These are phyloP conservation scores for Platysteira castanea DNA, from an alignment of 2,113 vertebrate genomes.

Conservation along the genomic window DNA sequence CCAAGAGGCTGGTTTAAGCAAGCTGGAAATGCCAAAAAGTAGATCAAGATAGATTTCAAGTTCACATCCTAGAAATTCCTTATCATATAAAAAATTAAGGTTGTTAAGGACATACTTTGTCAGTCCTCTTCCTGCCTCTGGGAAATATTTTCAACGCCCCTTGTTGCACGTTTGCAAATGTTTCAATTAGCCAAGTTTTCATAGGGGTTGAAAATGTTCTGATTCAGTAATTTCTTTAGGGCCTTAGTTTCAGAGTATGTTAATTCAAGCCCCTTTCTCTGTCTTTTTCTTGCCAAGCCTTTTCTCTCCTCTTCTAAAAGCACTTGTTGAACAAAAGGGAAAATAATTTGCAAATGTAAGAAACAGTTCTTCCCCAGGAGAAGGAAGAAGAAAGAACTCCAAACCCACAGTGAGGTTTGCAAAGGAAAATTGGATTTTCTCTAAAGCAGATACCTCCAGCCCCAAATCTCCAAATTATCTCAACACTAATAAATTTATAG, in stretches of 20 bases:
- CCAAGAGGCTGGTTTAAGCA: background rate
- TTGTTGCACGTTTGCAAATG: rapidly evolving
- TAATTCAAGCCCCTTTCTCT: background rate
- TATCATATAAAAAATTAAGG: background rate
- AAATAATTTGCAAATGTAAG: background rate
- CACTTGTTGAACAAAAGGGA: background rate
- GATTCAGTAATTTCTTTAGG: background rate
- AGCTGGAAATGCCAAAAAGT: background rate
- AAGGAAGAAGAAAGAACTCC: background rate
- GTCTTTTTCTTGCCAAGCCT: background rate
- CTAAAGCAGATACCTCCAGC: background rate
- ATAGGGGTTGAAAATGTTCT: background rate
- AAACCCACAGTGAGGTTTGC: background rate
- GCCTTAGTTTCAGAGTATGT: background rate
- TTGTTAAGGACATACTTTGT: background rate
- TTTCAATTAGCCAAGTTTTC: background rate
- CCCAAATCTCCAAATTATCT: background rate
- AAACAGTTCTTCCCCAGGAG: background rate
- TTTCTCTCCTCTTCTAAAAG: background rate
- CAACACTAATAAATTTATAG: background rate
- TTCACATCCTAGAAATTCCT: background rate
- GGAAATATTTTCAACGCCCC: background rate
- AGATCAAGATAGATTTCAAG: background rate
- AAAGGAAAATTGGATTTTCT: background rate
- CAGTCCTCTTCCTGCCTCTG: background rate